Conservation (phyloP, 2,113 vertebrate species). For the Progne subis region DNA sequence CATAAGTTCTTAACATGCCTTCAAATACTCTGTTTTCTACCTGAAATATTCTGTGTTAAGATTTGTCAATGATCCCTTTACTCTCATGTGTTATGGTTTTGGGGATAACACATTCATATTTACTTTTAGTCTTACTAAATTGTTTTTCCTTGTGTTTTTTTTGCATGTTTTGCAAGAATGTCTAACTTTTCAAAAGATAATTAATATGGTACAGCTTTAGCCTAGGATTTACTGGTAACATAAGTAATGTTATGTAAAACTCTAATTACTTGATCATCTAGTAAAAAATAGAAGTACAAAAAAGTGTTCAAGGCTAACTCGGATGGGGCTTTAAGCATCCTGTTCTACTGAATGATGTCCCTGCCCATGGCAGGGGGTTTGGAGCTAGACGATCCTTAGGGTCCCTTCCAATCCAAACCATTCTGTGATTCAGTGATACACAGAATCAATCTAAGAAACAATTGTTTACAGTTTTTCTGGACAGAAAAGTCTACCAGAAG, state of each 20-base stretch:
- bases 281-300: not conserved
- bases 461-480: not conserved
- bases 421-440: not conserved
- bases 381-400: not conserved
- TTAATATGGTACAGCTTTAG: not conserved
- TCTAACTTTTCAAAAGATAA: not conserved
- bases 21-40: not conserved
- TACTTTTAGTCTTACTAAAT: not conserved
- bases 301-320: not conserved
- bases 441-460: not conserved
- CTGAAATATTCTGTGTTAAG: not conserved
- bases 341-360: not conserved
- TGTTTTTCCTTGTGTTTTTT: not conserved
- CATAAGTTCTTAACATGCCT: not conserved
- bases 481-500: not conserved
- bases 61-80: not conserved
- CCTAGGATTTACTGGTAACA: not conserved
- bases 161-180: not conserved
- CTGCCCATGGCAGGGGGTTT: not conserved
- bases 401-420: not conserved
- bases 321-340: not conserved
- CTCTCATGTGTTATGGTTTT: not conserved
- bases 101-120: not conserved
- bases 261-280: not conserved
- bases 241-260: not conserved